A percentile compares a stretch with the other conserved stretches of the same genome.
These are phyloP conservation scores for Engystomops pustulosus DNA, from an alignment of 2,113 vertebrate genomes.

Conservation along the genomic window DNA sequence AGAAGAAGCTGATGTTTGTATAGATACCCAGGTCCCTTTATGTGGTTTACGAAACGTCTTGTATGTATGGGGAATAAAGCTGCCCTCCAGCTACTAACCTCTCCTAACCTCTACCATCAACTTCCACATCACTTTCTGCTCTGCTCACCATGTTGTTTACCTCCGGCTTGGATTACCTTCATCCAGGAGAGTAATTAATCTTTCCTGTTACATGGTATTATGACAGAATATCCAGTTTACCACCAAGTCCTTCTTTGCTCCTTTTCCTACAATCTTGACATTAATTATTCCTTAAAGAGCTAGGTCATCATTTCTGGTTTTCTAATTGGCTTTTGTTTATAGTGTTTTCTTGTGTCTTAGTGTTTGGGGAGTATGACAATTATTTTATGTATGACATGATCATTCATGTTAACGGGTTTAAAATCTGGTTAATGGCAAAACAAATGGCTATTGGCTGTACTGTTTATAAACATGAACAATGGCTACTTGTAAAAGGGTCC, in stretches of 20 bases:
- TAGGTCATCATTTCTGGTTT: not conserved
- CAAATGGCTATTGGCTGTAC: no score
- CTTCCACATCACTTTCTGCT: slow-evolving; percentile 1
- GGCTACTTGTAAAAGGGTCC: no score
- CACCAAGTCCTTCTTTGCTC: not conserved
- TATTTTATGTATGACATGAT: not conserved
- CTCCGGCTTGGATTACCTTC: not conserved
- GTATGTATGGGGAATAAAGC: not conserved
- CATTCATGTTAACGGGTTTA: not conserved
- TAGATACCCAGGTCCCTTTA: no score
- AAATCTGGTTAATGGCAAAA: no score
- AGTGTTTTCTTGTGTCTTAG: not conserved
- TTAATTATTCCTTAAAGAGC: slow-evolving; percentile 8
- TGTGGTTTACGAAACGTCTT: not conserved
- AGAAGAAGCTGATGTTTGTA: no score
- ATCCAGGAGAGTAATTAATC: slow-evolving; percentile 27
- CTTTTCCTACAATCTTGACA: slow-evolving; percentile 7
- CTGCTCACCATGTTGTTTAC: slow-evolving; percentile 30
- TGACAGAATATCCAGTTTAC: slow-evolving; percentile 11
- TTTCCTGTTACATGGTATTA: slow-evolving; percentile 15
- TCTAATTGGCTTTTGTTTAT: not conserved
- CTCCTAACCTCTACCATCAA: not conserved
- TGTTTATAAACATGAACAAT: no score
- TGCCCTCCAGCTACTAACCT: slow-evolving; percentile 17
- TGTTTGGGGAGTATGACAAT: not conserved